Evolutionary conservation across 2,113 vertebrate species (phyloP).

Genomic region (Lagopus muta): DNA sequence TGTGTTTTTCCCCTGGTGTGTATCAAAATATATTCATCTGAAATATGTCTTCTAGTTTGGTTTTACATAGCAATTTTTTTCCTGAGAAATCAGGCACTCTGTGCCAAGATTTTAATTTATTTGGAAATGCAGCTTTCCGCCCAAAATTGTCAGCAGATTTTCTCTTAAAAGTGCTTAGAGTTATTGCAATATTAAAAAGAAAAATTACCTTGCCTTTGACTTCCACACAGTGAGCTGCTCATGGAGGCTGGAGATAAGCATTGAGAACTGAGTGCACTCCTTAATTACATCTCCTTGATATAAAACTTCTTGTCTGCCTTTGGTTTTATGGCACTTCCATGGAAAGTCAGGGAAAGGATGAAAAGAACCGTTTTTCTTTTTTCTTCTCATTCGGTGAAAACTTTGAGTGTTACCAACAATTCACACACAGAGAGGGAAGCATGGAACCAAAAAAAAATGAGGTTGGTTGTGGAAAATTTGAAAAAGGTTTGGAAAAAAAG

Average conservation of each 20-base stretch:
- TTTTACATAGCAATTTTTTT: not conserved
- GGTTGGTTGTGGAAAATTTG: rapidly evolving
- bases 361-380: not conserved
- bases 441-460: constrained; percentile 7
- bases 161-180: constrained; percentile 2
- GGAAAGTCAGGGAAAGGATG: not conserved
- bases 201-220: constrained; percentile 38
- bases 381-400: not conserved
- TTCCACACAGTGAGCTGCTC: constrained; percentile 21
- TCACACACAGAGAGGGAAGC: constrained; percentile 11
- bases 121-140: constrained; percentile 13
- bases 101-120: constrained; percentile 53
- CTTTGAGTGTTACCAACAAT: constrained; percentile 6
- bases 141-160: constrained; percentile 16
- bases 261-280: not conserved
- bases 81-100: not conserved
- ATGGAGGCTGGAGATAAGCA: constrained; percentile 24
- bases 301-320: constrained; percentile 7
- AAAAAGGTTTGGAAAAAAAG: constrained; percentile 26
- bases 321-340: not conserved
- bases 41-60: not conserved
- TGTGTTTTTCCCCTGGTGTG: not conserved
- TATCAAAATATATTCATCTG: not conserved
- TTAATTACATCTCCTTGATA: constrained; percentile 11
- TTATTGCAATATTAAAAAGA: constrained; percentile 67